phyloP scores from a whole-genome alignment of 2,888 invertebrate species.

The Lissonota sp. region DNA sequence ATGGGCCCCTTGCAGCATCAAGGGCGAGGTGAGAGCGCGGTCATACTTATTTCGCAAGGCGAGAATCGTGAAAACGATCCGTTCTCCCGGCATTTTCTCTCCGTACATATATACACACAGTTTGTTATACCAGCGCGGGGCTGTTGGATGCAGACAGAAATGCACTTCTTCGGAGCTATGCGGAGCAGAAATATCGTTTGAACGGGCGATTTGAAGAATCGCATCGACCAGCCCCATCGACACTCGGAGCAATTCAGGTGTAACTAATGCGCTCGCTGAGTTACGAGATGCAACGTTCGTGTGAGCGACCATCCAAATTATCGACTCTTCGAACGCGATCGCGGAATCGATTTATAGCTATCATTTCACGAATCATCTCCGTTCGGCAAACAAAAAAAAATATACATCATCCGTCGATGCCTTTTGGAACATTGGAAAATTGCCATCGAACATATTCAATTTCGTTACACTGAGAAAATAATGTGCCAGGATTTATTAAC shows the following conservation, averaged over 20 bases:
- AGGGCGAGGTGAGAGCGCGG: slow-evolving; percentile 58
- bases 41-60: slow-evolving; percentile 57
- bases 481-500: no score
- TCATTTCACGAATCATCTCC: no score
- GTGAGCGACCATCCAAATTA: no score
- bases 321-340: no score
- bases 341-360: no score
- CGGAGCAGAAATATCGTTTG: slow-evolving; percentile 13
- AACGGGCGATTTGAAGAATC: slow-evolving; percentile 36
- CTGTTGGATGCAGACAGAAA: slow-evolving; percentile 20
- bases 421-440: no score
- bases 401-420: no score
- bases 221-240: slow-evolving; percentile 36
- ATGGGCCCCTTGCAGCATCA: slow-evolving; percentile 48
- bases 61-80: slow-evolving; percentile 52
- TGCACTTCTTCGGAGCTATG: slow-evolving; percentile 32
- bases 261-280: slow-evolving; percentile 44
- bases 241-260: slow-evolving; percentile 43
- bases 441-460: no score
- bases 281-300: slow-evolving; percentile 34
- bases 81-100: slow-evolving; percentile 24
- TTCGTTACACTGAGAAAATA: no score
- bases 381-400: no score
- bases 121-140: not conserved
- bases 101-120: slow-evolving; percentile 10